These are phyloP conservation scores for Acronicta psi DNA, from an alignment of 2,888 invertebrate genomes.

Conservation along the genomic window DNA sequence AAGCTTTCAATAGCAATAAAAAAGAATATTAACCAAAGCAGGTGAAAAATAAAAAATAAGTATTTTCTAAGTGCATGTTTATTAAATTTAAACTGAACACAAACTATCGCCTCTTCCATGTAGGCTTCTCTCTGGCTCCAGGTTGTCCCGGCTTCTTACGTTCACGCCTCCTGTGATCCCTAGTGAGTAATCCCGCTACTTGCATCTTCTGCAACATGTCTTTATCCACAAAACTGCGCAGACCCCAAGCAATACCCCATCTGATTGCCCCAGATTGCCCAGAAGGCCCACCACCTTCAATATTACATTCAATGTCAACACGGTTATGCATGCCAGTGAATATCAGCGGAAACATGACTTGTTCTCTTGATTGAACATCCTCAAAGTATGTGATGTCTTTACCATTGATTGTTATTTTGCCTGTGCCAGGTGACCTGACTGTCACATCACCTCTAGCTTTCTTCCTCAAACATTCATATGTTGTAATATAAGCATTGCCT, in stretches of 20 bases:
- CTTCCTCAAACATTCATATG: constrained; percentile 93
- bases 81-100: constrained; percentile 20
- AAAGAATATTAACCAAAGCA: neutral
- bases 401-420: constrained; percentile 94
- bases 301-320: constrained; percentile 95
- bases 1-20: too few species aligned
- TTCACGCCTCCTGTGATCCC: constrained; percentile 93
- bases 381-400: constrained; percentile 93
- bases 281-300: constrained; percentile 92
- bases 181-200: constrained; percentile 95
- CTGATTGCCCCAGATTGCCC: constrained; percentile 97
- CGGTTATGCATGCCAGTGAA: constrained; percentile 93
- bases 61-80: constrained; percentile 21
- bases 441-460: constrained; percentile 93
- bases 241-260: constrained; percentile 95
- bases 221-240: constrained; percentile 94
- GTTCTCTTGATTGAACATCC: constrained; percentile 92
- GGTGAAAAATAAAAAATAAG: neutral
- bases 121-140: constrained; percentile 96
- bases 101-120: constrained; percentile 96
- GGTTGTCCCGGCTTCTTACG: constrained; percentile 98
- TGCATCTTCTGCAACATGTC: constrained; percentile 95
- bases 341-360: constrained; percentile 96
- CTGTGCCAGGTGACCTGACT: constrained; percentile 94
- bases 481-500: constrained; percentile 92